A percentile compares a stretch with the other conserved stretches of the same genome.
Evolutionary conservation across 2,888 invertebrate genomes (phyloP).

Genomic region (Podotricha telesiphe): DNA sequence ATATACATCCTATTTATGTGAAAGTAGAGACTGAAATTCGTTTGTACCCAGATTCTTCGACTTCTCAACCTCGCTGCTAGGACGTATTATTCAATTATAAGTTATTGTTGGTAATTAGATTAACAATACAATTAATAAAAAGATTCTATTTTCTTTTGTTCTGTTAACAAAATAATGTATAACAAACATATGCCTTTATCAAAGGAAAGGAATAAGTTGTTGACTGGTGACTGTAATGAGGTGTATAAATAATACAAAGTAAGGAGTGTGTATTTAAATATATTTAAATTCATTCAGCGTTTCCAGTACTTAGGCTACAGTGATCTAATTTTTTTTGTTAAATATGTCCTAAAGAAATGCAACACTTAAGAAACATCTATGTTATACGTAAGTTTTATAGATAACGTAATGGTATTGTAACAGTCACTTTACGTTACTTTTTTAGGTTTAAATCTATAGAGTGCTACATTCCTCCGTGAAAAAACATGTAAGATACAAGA

Average conservation of each 20-base stretch:
- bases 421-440: constrained; percentile 33
- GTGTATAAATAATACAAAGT: constrained; percentile 33
- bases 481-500: constrained; percentile 5
- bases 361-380: constrained; percentile 57
- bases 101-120: too few species aligned
- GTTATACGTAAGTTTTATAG: constrained; percentile 28
- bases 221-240: neutral
- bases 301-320: constrained; percentile 57
- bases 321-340: constrained; percentile 54
- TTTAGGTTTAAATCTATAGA: constrained; percentile 57
- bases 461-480: constrained; percentile 63
- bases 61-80: too few species aligned
- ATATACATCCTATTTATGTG: too few species aligned
- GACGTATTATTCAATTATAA: too few species aligned
- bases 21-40: too few species aligned
- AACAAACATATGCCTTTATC: too few species aligned
- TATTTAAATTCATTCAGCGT: constrained; percentile 54
- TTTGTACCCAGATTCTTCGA: too few species aligned
- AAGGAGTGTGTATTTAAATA: constrained; percentile 46
- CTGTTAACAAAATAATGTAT: too few species aligned
- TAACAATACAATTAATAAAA: too few species aligned
- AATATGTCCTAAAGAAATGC: constrained; percentile 63
- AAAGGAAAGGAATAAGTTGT: too few species aligned
- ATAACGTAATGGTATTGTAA: constrained; percentile 39
- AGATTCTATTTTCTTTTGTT: too few species aligned